Evolutionary conservation across 2,113 vertebrate species (phyloP).

Genomic region (Erpornis zantholeuca): DNA sequence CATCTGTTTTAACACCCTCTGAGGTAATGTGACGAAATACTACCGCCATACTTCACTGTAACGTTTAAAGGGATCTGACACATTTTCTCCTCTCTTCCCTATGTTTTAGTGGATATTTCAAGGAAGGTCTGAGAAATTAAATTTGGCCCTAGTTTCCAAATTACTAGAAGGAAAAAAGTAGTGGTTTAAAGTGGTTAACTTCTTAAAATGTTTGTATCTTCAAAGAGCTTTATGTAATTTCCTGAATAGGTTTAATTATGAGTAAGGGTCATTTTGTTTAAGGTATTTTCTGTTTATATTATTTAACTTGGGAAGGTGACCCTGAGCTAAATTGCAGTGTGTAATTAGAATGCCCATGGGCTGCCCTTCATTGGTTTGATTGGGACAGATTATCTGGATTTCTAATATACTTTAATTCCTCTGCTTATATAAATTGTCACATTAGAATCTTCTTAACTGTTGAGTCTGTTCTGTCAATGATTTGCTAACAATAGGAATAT

Average conservation of each 20-base stretch:
- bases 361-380: constrained; percentile 7
- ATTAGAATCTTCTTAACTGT: constrained; percentile 41
- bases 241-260: neutral
- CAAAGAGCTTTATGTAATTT: neutral
- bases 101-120: neutral
- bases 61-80: constrained; percentile 6
- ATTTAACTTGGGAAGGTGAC: constrained; percentile 35
- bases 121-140: neutral
- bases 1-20: constrained; percentile 23
- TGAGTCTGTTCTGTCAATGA: constrained; percentile 15
- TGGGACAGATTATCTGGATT: constrained; percentile 43
- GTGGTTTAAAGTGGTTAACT: neutral
- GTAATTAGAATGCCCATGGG: constrained; percentile 20
- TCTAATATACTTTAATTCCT: constrained; percentile 55
- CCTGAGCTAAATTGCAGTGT: constrained; percentile 7
- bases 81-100: neutral
- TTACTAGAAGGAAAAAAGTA: neutral
- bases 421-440: constrained; percentile 38
- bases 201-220: neutral
- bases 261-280: neutral
- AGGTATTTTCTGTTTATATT: constrained; percentile 16
- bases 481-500: constrained; percentile 13
- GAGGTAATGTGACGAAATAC: constrained; percentile 42
- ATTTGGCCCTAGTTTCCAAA: neutral
- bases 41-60: constrained; percentile 6